phyloP scores from a whole-genome alignment of 2,113 vertebrate species.

The Tragulus kanchil region DNA sequence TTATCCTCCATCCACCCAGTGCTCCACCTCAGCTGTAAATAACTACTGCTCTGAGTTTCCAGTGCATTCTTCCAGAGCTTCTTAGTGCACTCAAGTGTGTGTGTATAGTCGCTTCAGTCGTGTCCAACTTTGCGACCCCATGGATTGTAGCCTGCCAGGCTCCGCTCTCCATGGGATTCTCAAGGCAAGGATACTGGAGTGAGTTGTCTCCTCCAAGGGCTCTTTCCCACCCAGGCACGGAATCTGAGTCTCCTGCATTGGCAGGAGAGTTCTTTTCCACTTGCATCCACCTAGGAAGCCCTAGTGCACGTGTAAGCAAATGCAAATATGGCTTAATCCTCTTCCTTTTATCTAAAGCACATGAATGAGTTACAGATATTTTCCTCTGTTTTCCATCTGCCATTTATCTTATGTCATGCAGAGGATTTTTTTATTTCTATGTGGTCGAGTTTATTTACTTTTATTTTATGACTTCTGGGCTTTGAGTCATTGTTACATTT shows the following conservation, averaged over 20 bases:
- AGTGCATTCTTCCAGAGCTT: background rate
- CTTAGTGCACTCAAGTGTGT: background rate
- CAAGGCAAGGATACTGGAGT: no score
- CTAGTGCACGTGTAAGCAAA: background rate
- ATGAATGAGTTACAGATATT: constrained; percentile 39
- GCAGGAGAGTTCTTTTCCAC: no score
- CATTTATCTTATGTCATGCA: background rate
- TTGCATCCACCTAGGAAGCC: no score
- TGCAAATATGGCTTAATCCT: constrained; percentile 9
- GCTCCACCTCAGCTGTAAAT: background rate
- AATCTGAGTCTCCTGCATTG: no score
- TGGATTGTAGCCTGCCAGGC: no score
- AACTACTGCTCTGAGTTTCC: constrained; percentile 36
- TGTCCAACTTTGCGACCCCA: no score
- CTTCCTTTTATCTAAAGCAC: constrained; percentile 17
- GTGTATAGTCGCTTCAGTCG: background rate
- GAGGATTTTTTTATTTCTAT: constrained; percentile 20
- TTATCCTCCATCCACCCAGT: background rate
- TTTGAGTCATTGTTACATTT: constrained; percentile 41
- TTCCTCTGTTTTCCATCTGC: background rate
- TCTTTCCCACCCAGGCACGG: no score
- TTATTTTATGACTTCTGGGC: background rate
- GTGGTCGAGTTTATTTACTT: constrained; percentile 13
- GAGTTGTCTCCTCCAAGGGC: no score
- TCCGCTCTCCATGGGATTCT: no score